A percentile compares a stretch with the other conserved stretches of the same genome.
phyloP scores from a whole-genome alignment of 2,797 vertebrate genomes.

The Podargus strigoides region DNA sequence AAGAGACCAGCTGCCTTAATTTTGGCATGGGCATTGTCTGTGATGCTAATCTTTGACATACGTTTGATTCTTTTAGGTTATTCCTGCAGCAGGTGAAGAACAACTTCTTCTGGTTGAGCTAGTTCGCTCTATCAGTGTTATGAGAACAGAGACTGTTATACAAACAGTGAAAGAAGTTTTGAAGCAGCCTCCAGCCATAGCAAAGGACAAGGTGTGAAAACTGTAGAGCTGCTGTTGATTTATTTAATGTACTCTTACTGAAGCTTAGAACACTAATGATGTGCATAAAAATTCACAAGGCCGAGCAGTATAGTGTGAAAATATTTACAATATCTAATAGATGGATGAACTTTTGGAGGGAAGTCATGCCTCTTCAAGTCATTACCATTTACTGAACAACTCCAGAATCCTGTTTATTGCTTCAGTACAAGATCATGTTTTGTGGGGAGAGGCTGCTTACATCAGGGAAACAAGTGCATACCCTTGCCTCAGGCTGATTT shows the following conservation, averaged over 20 bases:
- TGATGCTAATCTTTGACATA: background rate
- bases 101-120: conserved; percentile 94
- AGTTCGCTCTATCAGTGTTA: conserved; percentile 95
- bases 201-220: conserved; percentile 89
- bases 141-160: conserved; percentile 96
- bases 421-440: background rate
- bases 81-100: conserved; percentile 90
- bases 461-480: background rate
- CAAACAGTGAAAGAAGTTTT: conserved; percentile 98
- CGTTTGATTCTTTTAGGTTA: conserved; percentile 79
- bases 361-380: background rate
- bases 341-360: background rate
- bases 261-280: background rate
- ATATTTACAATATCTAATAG: background rate
- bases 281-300: too few relatives aligned
- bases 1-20: background rate
- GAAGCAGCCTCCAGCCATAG: conserved; percentile 96
- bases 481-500: background rate
- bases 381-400: background rate
- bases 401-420: background rate
- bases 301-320: background rate
- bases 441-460: background rate
- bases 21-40: background rate
- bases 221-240: background rate
- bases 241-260: background rate